Percentiles rank a stretch among this genome's conserved stretches.
Evolutionary conservation across 2,888 invertebrate genomes (phyloP).

Genomic region (Junonia oenone): DNA sequence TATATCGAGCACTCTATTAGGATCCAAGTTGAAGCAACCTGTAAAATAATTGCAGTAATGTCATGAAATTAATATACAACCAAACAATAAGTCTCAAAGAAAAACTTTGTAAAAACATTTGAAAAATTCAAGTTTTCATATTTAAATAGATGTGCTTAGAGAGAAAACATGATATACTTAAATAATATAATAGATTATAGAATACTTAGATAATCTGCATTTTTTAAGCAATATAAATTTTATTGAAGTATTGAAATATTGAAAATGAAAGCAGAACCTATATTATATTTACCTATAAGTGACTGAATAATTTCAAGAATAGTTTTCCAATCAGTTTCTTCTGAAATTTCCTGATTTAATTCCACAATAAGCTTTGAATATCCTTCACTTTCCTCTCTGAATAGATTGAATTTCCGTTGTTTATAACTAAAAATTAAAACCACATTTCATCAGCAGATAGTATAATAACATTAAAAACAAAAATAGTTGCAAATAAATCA

Average conservation of each 20-base stretch:
- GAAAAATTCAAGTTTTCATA: no score
- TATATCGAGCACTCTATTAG: slow-evolving; percentile 97
- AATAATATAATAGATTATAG: no score
- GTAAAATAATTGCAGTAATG: no score
- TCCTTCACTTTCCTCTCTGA: slow-evolving; percentile 99
- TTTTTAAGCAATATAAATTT: no score
- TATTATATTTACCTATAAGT: slow-evolving; percentile 95
- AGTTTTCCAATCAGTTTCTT: slow-evolving; percentile 82
- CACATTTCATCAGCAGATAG: neutral
- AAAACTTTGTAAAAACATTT: no score
- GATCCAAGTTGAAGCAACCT: slow-evolving; percentile 99
- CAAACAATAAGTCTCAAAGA: no score
- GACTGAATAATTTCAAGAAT: slow-evolving; percentile 94
- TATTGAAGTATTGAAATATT: no score
- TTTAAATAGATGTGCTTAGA: no score
- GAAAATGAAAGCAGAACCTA: no score
- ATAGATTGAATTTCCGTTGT: slow-evolving; percentile 98
- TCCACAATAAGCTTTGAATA: slow-evolving; percentile 97
- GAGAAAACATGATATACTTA: no score
- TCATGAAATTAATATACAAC: no score
- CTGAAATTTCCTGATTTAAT: slow-evolving; percentile 89
- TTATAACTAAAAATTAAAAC: slow-evolving; percentile 89
- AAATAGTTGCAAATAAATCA: neutral
- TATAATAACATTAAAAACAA: neutral
- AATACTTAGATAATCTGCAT: no score